Conservation (phyloP, 2,888 invertebrate genomes). For the Tryphoninae sp. region DNA sequence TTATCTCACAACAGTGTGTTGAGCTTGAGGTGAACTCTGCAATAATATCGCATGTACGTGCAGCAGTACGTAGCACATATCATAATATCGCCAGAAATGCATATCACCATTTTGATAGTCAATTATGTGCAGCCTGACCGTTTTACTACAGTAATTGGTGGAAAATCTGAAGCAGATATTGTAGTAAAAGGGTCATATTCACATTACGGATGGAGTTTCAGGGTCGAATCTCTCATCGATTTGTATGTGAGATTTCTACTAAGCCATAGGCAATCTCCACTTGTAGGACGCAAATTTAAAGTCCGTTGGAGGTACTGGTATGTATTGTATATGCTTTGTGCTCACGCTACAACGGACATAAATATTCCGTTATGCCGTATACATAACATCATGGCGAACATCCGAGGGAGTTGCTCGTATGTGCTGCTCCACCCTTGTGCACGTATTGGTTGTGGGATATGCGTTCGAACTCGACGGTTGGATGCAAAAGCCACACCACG, state of each 20-base stretch:
- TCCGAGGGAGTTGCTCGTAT: constrained; percentile 50
- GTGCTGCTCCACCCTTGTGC: constrained; percentile 29
- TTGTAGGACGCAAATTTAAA: constrained; percentile 27
- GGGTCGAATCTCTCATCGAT: not conserved
- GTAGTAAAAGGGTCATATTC: constrained; percentile 1
- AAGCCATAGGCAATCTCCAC: constrained; percentile 9
- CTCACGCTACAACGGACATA: constrained; percentile 71
- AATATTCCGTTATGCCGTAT: constrained; percentile 66
- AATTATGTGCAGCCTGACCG: not conserved
- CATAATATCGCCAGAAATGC: not conserved
- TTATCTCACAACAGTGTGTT: constrained; percentile 37
- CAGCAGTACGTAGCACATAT: not conserved
- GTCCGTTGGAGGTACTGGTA: constrained; percentile 42
- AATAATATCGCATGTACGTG: not conserved
- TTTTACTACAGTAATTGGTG: constrained; percentile 11
- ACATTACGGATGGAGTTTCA: not conserved
- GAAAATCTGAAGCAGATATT: not conserved
- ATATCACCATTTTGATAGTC: not conserved
- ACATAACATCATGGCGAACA: constrained; percentile 62
- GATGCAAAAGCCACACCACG: constrained; percentile 44
- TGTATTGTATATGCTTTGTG: constrained; percentile 65
- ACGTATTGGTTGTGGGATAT: constrained; percentile 36
- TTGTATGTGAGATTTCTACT: not conserved
- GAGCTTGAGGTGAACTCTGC: constrained; percentile 33
- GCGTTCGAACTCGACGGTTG: constrained; percentile 44